Evolutionary conservation across 2,113 vertebrate species (phyloP).

Genomic region (Ceyx melanurus): DNA sequence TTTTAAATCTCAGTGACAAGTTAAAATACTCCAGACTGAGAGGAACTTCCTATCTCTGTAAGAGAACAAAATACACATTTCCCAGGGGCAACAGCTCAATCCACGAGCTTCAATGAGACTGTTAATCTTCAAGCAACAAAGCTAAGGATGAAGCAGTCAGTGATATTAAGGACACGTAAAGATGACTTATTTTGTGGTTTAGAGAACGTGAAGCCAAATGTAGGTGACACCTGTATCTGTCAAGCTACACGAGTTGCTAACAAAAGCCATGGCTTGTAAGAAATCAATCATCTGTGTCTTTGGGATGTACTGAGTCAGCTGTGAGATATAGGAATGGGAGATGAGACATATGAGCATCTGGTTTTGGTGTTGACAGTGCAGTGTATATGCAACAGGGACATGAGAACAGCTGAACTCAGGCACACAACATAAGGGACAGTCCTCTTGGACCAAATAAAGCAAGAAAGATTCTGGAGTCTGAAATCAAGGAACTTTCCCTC

Average conservation of each 20-base stretch:
- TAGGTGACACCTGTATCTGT: neutral
- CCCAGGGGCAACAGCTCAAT: neutral
- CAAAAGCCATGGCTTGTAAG: neutral
- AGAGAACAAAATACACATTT: neutral
- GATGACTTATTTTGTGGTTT: neutral
- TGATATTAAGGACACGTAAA: neutral
- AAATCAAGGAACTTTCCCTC: neutral
- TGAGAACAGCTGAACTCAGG: neutral
- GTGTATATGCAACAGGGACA: neutral
- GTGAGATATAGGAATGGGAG: neutral
- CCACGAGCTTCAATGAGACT: neutral
- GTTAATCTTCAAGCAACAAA: neutral
- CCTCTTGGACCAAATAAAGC: neutral
- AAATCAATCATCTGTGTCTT: rapidly evolving
- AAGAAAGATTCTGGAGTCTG: neutral
- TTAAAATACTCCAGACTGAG: neutral
- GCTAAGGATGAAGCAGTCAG: neutral
- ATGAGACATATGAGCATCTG: too few relatives aligned
- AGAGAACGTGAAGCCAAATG: neutral
- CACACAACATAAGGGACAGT: neutral
- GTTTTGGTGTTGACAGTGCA: neutral
- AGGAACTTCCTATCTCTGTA: neutral
- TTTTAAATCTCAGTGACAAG: slow-evolving; percentile 15
- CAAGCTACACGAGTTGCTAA: neutral
- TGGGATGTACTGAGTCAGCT: neutral